Evolutionary conservation across 2,888 invertebrate genomes (phyloP).

Genomic region (Escarpia spicata): DNA sequence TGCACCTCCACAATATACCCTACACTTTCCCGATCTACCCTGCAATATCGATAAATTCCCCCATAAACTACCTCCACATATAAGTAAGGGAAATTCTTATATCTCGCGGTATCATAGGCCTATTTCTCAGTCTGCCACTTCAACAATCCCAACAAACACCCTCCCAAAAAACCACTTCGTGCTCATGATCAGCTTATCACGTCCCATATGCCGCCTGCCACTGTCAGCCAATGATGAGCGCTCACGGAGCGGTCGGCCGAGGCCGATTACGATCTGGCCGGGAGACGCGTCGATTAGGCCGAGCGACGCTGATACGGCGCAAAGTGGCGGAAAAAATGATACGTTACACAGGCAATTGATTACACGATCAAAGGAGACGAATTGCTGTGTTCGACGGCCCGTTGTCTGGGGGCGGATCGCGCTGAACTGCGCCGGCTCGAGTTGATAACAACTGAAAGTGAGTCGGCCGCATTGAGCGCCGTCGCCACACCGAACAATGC

Average conservation of each 20-base stretch:
- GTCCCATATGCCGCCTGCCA: neutral
- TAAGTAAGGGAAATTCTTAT: no score
- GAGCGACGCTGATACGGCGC: constrained; percentile 5
- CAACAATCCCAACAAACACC: neutral
- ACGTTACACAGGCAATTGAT: constrained; percentile 16
- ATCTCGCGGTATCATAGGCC: no score
- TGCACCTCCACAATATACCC: no score
- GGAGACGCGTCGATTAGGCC: neutral
- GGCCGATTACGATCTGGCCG: neutral
- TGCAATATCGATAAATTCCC: no score
- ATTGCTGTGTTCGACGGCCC: neutral
- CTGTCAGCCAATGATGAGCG: neutral
- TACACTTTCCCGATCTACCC: neutral
- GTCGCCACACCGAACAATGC: neutral
- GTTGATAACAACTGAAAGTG: constrained; percentile 13
- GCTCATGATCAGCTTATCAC: neutral
- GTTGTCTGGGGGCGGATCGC: neutral
- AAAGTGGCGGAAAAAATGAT: constrained; percentile 3
- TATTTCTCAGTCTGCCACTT: no score
- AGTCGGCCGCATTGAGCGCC: neutral
- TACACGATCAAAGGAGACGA: constrained; percentile 16
- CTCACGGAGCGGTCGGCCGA: neutral
- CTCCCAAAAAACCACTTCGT: neutral
- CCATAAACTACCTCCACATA: neutral
- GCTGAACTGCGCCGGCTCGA: neutral